Evolutionary conservation across 2,888 invertebrate species (phyloP).

Genomic region (Iphiclides podalirius): DNA sequence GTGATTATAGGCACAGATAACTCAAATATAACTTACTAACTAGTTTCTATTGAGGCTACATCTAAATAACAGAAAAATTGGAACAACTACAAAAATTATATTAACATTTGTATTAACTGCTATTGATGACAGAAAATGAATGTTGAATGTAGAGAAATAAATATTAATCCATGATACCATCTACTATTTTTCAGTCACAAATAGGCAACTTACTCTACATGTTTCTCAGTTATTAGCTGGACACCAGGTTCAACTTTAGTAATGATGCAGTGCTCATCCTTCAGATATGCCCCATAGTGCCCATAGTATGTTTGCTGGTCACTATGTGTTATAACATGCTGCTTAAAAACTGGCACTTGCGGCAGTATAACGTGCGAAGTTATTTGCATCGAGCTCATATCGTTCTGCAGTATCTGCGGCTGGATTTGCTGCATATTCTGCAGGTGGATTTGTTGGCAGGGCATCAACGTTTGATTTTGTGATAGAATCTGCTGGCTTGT

Average conservation of each 20-base stretch:
- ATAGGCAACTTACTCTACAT: constrained; percentile 55
- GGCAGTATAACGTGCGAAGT: constrained; percentile 63
- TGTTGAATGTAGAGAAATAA: too few species aligned
- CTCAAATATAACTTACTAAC: too few species aligned
- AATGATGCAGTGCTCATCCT: constrained; percentile 47
- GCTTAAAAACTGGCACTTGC: constrained; percentile 51
- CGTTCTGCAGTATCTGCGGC: constrained; percentile 44
- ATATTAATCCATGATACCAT: too few species aligned
- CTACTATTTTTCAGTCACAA: too few species aligned
- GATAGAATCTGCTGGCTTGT: constrained; percentile 47
- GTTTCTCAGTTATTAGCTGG: constrained; percentile 39
- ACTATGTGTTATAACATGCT: constrained; percentile 56
- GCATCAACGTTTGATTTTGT: constrained; percentile 62
- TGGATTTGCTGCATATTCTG: constrained; percentile 44
- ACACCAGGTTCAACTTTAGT: constrained; percentile 52
- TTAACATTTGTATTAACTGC: too few species aligned
- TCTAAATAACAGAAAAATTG: too few species aligned
- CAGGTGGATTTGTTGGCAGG: constrained; percentile 58
- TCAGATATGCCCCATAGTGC: constrained; percentile 54
- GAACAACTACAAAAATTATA: too few species aligned
- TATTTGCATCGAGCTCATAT: constrained; percentile 55
- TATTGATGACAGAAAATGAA: too few species aligned
- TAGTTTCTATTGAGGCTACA: too few species aligned
- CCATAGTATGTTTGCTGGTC: constrained; percentile 54
- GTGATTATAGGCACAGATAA: too few species aligned